A percentile compares a stretch with the other conserved stretches of the same genome.
Conservation (phyloP, 2,797 vertebrate genomes). For the Graptemys geographica region DNA sequence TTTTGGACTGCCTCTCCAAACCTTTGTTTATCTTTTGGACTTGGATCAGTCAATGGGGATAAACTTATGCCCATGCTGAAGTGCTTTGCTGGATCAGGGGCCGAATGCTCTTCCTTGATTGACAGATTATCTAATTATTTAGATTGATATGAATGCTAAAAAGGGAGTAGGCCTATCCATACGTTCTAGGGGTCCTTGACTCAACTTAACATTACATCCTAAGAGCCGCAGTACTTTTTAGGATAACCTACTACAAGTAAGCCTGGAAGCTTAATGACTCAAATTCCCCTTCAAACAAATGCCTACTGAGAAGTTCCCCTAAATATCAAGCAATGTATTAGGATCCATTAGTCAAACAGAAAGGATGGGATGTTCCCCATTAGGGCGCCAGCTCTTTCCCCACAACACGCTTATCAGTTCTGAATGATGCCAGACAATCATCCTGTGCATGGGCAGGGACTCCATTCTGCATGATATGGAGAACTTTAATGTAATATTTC, state of each 20-base stretch:
- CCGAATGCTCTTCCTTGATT: constrained; percentile 16
- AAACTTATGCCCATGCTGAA: not conserved
- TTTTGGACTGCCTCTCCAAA: constrained; percentile 3
- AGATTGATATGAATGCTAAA: not conserved
- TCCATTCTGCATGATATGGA: not conserved
- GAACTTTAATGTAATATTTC: not conserved
- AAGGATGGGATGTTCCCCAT: not conserved
- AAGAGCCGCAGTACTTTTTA: not conserved
- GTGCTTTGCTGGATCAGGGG: not conserved
- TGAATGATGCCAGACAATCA: not conserved
- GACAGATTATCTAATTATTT: not conserved
- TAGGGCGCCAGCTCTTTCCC: not conserved
- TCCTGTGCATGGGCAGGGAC: not conserved
- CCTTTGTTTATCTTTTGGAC: constrained; percentile 26
- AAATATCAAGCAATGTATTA: not conserved
- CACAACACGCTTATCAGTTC: not conserved
- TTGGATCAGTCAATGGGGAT: not conserved
- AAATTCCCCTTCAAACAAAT: not conserved
- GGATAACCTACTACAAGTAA: not conserved
- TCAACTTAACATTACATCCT: not conserved
- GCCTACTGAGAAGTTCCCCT: not conserved
- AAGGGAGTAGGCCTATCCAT: not conserved
- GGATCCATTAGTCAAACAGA: not conserved
- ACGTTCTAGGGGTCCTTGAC: not conserved
- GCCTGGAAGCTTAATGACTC: not conserved